Base-by-base conservation (phyloP, 2,113 vertebrate species). In the Oceanodroma tethys region DNA sequence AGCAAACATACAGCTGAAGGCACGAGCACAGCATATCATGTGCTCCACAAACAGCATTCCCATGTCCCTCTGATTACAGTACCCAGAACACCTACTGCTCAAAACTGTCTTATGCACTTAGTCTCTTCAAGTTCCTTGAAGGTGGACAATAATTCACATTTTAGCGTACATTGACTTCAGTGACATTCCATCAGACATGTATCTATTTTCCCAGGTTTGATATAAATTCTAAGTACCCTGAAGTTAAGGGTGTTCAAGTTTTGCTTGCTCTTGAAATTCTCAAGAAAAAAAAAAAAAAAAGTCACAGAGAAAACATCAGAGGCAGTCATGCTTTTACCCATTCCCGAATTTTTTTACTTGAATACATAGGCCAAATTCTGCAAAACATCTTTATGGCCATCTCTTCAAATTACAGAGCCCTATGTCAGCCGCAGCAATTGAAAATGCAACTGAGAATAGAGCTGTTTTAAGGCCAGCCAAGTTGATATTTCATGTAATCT, bases 401-500 rank as follows among this genome's bases (percentile, higher is more conserved):
- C 70, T 97, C 87, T 98, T 97, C 92, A 68, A 96, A 96, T 97
- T 95, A 93, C 78, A 94, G 67, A 97, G 55, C 23, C 81, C 94
- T 50, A 16, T 22, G 76, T 96, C 96, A 97, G 95, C 86, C 93
- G 95, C 72, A 91, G 92, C 73, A 88, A 95, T 72, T 71, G 87
- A 93, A 98, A 97, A 97, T 74, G 86, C 91, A 96, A 63, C 93
- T 94, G 92, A 97, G 90, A 95, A 92, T 15, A 71, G 71, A 96
- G 45, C 88, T 94, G 88, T 88, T 97, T 97, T 71, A 97, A 97
- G 81, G 79, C 29, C 67, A 95, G 97, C 79, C 97, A 98, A 97
- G 95, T 62, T 95, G 96, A 97, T 94, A 97, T 74, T 97, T 97
- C 92, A 93, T 92, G 90, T 97, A 97, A 95, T 97, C 96, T 98